A percentile compares a stretch with the other conserved stretches of the same genome.
Evolutionary conservation across 2,888 invertebrate species (phyloP).

Genomic region (Arge pagana): DNA sequence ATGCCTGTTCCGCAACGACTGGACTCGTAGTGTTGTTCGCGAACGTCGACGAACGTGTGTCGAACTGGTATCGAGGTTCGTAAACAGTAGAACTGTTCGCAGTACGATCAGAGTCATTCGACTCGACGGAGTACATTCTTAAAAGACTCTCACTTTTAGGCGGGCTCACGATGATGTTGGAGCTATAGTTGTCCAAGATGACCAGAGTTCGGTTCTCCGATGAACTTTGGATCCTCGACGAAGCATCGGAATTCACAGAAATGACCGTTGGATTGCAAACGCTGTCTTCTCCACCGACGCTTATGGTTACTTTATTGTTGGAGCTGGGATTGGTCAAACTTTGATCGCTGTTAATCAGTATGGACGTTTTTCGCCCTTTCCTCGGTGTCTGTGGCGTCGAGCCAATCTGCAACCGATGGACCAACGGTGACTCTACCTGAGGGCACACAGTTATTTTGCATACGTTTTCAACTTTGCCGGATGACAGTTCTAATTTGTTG

Average conservation of each 20-base stretch:
- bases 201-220: conserved; percentile 52
- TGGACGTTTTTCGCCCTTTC: conserved; percentile 65
- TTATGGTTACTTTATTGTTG: conserved; percentile 59
- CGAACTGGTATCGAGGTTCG: no score
- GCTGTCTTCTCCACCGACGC: conserved; percentile 56
- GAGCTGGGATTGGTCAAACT: conserved; percentile 52
- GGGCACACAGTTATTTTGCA: conserved; percentile 54
- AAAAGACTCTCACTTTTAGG: conserved; percentile 3
- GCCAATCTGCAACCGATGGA: conserved; percentile 53
- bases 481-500: conserved; percentile 32
- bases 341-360: conserved; percentile 74
- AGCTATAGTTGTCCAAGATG: conserved; percentile 53
- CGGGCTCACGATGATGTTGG: conserved; percentile 51
- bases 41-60: no score
- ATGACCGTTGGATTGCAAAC: conserved; percentile 55
- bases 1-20: neutral
- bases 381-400: conserved; percentile 25
- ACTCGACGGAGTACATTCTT: neutral
- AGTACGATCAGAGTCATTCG: conserved; percentile 1
- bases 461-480: conserved; percentile 36
- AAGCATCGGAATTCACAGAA: conserved; percentile 45
- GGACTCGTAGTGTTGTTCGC: neutral
- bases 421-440: conserved; percentile 43
- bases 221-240: conserved; percentile 42
- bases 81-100: neutral